Evolutionary conservation across 2,797 vertebrate genomes (phyloP), one percentile per base, ranked within the genome.

Genomic region (Peromyscus aztecus): DNA sequence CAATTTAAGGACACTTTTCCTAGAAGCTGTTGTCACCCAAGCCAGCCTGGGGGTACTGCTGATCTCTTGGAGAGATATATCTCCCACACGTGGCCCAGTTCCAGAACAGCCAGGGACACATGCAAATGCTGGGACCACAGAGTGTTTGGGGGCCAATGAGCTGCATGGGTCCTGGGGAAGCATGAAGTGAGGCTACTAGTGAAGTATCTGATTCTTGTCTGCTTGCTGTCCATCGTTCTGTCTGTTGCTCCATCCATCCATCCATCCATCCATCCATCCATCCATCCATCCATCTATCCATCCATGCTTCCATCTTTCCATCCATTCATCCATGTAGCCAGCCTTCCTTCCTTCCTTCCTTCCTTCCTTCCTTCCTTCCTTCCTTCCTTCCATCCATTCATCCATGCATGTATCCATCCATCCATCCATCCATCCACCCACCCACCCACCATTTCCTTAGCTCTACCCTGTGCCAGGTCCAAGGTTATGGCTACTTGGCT

Each of bases 341-440:
- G n/a, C 12, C 1, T 0, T 43, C 34, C 40, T 2, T 40, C 40
- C 40, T 40, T 40, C 40, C 40, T 40, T 40, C 40, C 40, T 40
- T n/a, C 12, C 1, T 0, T 43, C 34, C 40, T 2, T 40, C 40
- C 40, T 40, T 40, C 40, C 40, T 40, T 40, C 40, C 40, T 40
- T 40, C 40, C 1, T 2, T 5, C 59, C 37, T 0, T n/a, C 9
- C 0, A 0, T 43, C 29, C 1, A 3, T 8, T n/a, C 40, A 0
- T n/a, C 14, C 0, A 0, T 37, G 24, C 1, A 3, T 3, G 55
- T n/a, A 0, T 3, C 52, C 43, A 0, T 31, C 11, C 1, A 0
- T 55, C n/a, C 1, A 1, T 19, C 10, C 21, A 23, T 3, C 29
- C 52, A 0, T 16, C 4, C 1, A 0, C 14, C 55, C 2, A 2